Evolutionary conservation across 2,888 invertebrate species (phyloP).

Genomic region (Anthrax anthrax): DNA sequence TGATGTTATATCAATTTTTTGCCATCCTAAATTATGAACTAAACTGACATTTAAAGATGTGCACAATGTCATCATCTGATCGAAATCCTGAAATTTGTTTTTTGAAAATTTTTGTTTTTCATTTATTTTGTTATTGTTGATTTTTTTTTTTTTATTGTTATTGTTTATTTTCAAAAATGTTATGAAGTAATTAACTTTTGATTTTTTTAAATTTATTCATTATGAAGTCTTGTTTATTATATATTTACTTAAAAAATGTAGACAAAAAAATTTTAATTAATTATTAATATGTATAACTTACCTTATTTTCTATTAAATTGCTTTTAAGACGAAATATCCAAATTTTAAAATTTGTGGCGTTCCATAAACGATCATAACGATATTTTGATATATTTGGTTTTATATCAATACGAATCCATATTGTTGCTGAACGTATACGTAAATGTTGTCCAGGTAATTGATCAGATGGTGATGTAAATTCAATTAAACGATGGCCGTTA

Average conservation of each 20-base stretch:
- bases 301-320: slow-evolving; percentile 35
- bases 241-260: too few relatives aligned
- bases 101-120: neutral
- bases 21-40: slow-evolving; percentile 66
- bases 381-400: neutral
- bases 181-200: too few relatives aligned
- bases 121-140: neutral
- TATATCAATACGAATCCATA: slow-evolving; percentile 49
- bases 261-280: neutral
- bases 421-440: slow-evolving; percentile 60
- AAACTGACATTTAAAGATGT: slow-evolving; percentile 44
- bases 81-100: slow-evolving; percentile 1
- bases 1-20: slow-evolving; percentile 68
- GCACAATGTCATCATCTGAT: slow-evolving; percentile 37
- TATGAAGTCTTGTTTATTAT: too few relatives aligned
- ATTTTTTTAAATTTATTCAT: too few relatives aligned
- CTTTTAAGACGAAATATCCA: slow-evolving; percentile 54
- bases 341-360: slow-evolving; percentile 40
- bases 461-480: slow-evolving; percentile 62
- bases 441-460: slow-evolving; percentile 38
- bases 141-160: neutral
- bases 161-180: neutral
- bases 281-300: slow-evolving; percentile 22
- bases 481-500: slow-evolving; percentile 72
- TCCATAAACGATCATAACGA: neutral